Conservation (phyloP, 1,140 invertebrate species). For the Brachionus calyciflorus region DNA sequence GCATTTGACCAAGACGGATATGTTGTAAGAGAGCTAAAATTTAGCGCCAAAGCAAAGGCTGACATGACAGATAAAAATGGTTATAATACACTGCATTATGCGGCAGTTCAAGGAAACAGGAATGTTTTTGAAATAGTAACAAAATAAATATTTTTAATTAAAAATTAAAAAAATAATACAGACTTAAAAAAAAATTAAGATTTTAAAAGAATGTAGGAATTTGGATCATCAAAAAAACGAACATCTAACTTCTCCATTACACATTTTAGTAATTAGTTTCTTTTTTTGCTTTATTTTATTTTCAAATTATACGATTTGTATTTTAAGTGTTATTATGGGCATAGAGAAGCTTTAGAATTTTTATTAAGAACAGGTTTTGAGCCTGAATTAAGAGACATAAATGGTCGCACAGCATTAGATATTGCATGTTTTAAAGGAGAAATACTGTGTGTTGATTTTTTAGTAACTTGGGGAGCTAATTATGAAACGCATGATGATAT, state of each 20-base stretch:
- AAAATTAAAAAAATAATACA: too few relatives aligned
- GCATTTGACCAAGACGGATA: slow-evolving; percentile 45
- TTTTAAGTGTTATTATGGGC: slow-evolving; percentile 21
- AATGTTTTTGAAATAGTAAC: slow-evolving; percentile 45
- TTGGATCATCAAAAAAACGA: slow-evolving; percentile 42
- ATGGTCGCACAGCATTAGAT: slow-evolving; percentile 21
- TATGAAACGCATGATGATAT: slow-evolving; percentile 3
- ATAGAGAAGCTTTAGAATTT: slow-evolving; percentile 21
- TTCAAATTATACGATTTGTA: neutral
- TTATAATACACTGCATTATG: slow-evolving; percentile 34
- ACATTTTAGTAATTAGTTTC: neutral
- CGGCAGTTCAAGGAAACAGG: slow-evolving; percentile 13
- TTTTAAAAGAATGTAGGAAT: slow-evolving; percentile 6
- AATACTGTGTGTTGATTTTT: slow-evolving; percentile 36
- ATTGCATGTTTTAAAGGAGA: slow-evolving; percentile 27
- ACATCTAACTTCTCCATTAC: neutral
- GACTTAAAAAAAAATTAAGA: too few relatives aligned
- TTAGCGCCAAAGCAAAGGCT: neutral
- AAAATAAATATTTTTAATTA: too few relatives aligned
- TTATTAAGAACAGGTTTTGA: slow-evolving; percentile 14
- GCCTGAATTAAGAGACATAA: neutral
- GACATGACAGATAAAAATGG: slow-evolving; percentile 33
- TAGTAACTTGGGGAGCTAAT: slow-evolving; percentile 28
- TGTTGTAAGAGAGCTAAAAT: slow-evolving; percentile 26
- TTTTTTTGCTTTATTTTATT: neutral